Evolutionary conservation across 2,888 invertebrate genomes (phyloP).

Genomic region (Trichogramma dendrolimi): DNA sequence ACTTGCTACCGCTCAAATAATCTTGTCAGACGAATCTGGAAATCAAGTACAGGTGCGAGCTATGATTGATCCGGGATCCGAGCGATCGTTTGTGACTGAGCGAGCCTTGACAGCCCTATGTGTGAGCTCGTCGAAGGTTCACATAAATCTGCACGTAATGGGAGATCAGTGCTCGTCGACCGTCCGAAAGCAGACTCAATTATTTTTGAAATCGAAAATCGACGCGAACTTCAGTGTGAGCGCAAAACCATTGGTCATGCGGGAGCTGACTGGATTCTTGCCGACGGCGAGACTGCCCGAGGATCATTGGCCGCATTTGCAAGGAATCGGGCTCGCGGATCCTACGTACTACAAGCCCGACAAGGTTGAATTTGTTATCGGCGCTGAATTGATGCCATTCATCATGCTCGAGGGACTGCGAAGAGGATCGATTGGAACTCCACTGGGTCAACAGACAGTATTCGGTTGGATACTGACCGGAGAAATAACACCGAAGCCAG

Average conservation of each 20-base stretch:
- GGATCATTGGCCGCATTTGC: background rate
- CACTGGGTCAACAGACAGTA: no score
- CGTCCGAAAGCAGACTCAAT: background rate
- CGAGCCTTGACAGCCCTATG: background rate
- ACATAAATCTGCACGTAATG: background rate
- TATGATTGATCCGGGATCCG: background rate
- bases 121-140: background rate
- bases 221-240: background rate
- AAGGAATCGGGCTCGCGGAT: background rate
- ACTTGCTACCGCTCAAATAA: background rate
- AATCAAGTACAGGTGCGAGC: background rate
- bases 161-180: background rate
- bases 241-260: background rate
- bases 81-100: constrained; percentile 1
- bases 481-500: no score
- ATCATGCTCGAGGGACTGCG: no score
- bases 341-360: background rate
- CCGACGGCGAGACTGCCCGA: background rate
- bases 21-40: background rate
- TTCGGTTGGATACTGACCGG: no score
- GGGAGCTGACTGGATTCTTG: background rate
- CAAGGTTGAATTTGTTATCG: background rate
- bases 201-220: background rate
- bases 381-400: background rate
- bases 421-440: no score